Conservation (phyloP, 2,113 vertebrate species). For the Sciurus niger region DNA sequence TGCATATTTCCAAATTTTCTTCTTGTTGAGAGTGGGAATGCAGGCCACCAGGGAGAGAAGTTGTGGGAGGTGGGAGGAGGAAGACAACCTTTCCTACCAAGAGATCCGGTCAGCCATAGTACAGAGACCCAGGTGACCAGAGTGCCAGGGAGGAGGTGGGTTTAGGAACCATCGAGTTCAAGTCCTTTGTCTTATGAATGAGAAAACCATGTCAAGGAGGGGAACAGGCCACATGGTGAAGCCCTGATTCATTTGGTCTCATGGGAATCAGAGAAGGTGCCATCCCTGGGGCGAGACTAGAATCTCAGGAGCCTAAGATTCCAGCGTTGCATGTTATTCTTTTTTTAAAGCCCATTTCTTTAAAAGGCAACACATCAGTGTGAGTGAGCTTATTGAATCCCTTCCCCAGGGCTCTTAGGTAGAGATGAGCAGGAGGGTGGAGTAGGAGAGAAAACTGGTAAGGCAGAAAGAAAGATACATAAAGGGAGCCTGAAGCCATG, state of each 20-base stretch:
- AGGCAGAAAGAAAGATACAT: neutral
- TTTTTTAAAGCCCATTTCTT: slow-evolving; percentile 19
- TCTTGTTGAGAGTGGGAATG: neutral
- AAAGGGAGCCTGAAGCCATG: neutral
- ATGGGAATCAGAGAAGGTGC: neutral
- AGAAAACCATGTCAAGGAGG: neutral
- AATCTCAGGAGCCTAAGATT: neutral
- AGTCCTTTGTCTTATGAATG: neutral
- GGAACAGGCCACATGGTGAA: neutral
- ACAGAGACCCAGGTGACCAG: neutral
- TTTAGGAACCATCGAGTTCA: neutral
- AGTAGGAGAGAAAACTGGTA: neutral
- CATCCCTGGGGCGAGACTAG: neutral
- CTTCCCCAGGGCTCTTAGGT: neutral
- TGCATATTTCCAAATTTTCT: neutral
- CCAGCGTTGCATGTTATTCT: neutral
- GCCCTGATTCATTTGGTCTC: accelerated
- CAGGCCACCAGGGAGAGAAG: neutral
- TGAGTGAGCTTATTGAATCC: neutral
- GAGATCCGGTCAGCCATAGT: neutral
- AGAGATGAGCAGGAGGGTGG: neutral
- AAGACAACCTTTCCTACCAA: neutral
- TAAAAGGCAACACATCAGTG: neutral
- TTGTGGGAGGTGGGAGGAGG: neutral
- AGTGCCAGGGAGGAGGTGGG: neutral